A percentile compares a stretch with the other conserved stretches of the same genome.
Conservation (phyloP, 2,888 invertebrate genomes). For the Nephrotoma appendiculata region DNA sequence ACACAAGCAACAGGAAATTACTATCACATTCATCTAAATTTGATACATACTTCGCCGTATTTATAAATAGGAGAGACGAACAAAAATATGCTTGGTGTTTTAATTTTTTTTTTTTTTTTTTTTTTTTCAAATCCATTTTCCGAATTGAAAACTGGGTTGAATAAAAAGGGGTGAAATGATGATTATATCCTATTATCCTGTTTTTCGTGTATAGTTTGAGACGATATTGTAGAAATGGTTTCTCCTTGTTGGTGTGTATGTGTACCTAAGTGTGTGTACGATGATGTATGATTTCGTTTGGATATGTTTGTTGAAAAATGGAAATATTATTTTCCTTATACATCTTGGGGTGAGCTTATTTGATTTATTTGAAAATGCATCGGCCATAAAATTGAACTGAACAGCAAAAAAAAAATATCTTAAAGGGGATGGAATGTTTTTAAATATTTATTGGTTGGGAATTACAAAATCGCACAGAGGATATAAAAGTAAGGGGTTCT, state of each 20-base stretch:
- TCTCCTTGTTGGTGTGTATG: not conserved
- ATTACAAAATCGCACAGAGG: not conserved
- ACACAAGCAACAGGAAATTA: not conserved
- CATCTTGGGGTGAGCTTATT: not conserved
- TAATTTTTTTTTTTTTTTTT: not conserved
- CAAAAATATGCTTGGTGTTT: not conserved
- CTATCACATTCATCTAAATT: not conserved
- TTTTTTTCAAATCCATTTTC: not conserved
- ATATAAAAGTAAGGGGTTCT: not conserved
- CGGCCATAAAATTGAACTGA: not conserved
- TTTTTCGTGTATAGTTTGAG: not conserved
- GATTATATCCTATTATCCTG: not conserved
- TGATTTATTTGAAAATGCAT: not conserved
- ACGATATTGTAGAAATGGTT: not conserved
- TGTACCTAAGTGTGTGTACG: not conserved
- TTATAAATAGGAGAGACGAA: not conserved
- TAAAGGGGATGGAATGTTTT: not conserved
- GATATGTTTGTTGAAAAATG: not conserved
- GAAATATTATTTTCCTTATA: not conserved
- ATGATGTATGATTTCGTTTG: not conserved
- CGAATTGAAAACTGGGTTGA: not conserved
- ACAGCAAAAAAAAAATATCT: not conserved
- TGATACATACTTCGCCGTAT: no score
- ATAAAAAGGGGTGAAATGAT: not conserved
- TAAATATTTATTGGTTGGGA: not conserved